Base-by-base conservation (phyloP, 2,113 vertebrate genomes). In the Talpa occidentalis region DNA sequence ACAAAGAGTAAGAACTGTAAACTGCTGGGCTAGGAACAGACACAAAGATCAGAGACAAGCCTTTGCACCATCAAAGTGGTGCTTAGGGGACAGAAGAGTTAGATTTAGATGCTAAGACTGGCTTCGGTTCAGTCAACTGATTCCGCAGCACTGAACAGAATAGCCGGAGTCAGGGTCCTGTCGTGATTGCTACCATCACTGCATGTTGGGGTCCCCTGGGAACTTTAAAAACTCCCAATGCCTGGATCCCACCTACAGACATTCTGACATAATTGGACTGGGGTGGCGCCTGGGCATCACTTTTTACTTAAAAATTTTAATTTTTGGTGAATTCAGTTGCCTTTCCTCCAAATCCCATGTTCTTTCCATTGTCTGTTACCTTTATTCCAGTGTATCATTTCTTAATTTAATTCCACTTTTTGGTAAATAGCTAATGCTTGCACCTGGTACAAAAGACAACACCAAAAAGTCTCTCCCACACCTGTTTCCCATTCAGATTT, bases 281-380 rank as follows among this genome's bases (percentile, higher is more conserved):
- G 6, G 6, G 5, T 64, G 10, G 92, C 30, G 17, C 15, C 44
- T 86, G 54, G 37, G 42, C 4, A 56, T 35, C 0, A 6, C 37
- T 47, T 32, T 44, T 59, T 40, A 73, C 30, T 52, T 69, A 15
- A 54, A 76, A 69, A 37, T 74, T 79, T 44, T 47, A 32, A 49
- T 77, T 47, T 49, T 40, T 73, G 8, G 62, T 49, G 24, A 64
- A 79, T 88, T 95, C 15, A 11, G 19, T 16, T 93, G 28, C 78
- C 37, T 37, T 17, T 37, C 2, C 54, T 44, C 19, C n/a, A 1
- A 80, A 62, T 28, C 24, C 22, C 6, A 15, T n/a, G n/a, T 78
- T 32, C 22, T 96, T 86, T 86, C 30, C 10, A 79, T 89, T 17
- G 56, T 26, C 42, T 82, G 64, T 76, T 94, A 47, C n/a, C 49